Percentiles rank a stretch among this genome's conserved stretches.
Conservation (phyloP, 2,888 invertebrate genomes). For the Heliconius hortense region DNA sequence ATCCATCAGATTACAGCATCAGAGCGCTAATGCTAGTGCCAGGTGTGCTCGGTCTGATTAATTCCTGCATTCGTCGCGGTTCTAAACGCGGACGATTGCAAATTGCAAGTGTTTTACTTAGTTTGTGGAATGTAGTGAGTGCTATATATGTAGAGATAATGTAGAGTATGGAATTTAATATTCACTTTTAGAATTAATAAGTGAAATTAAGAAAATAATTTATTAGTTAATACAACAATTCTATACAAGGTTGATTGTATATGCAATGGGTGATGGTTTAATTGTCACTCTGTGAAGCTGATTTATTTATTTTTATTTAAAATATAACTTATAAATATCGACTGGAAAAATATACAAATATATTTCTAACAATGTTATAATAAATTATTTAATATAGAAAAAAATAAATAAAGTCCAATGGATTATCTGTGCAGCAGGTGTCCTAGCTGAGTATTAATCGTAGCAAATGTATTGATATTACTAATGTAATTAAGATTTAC, state of each 20-base stretch:
- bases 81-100: slow-evolving; percentile 8
- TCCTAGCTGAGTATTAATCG: slow-evolving; percentile 24
- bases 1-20: slow-evolving; percentile 20
- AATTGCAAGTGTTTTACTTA: slow-evolving; percentile 14
- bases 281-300: too few species aligned
- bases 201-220: too few species aligned
- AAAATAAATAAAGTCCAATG: slow-evolving; percentile 20
- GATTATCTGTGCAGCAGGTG: slow-evolving; percentile 29
- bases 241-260: too few species aligned
- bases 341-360: too few species aligned
- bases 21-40: slow-evolving; percentile 10
- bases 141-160: background rate
- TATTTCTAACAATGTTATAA: too few species aligned
- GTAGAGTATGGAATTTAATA: too few species aligned
- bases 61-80: slow-evolving; percentile 19
- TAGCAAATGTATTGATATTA: slow-evolving; percentile 6
- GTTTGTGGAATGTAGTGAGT: background rate
- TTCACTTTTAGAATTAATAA: too few species aligned
- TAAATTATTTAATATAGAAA: slow-evolving; percentile 1
- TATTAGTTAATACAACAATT: too few species aligned
- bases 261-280: too few species aligned
- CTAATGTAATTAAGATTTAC: slow-evolving; percentile 1
- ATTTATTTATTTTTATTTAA: too few species aligned
- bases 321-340: too few species aligned
- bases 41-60: slow-evolving; percentile 22